Evolutionary conservation across 2,113 vertebrate species (phyloP), one percentile per base, ranked within the genome.

Genomic region (Phalacrocorax brasilianus): DNA sequence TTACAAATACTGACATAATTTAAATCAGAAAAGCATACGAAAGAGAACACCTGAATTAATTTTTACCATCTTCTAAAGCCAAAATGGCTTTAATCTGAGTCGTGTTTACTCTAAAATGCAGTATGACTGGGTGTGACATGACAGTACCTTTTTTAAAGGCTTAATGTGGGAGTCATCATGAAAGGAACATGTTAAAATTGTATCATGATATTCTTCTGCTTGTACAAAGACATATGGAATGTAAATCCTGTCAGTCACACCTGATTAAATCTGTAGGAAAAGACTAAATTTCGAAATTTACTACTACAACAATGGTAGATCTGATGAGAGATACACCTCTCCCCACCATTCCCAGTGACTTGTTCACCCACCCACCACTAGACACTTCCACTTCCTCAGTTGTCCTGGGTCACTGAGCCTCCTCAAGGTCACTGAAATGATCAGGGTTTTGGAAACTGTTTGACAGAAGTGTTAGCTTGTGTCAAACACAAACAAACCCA

Each of bases 391-490:
- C 16, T 40, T 32, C 23, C 28, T 52, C 13, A 38, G 15, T 40
- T 62, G 21, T 27, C 58, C 50, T 32, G 32, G 59, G 24, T 83
- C 35, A 52, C 21, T 35, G 40, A 22, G 56, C 42, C 7, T 16
- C 35, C 27, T 65, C 56, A 24, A 0, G 2, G 65, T 13, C 6
- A 0, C 8, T 38, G 23, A 65, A 56, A n/a, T 7, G 5, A 49
- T 47, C 19, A 26, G 35, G 11, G 16, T 4, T 71, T 65, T 58
- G 28, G 45, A 47, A 92, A 59, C 28, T 9, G 11, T 56, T 75
- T 68, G 23, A 14, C 20, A 6, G 13, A 72, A 58, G 10, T 0
- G 4, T 8, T 50, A 38, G 33, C 40, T 75, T 75, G 40, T 59
- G 32, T 8, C 21, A 80, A 74, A 61, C 16, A 27, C 11, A 72